phyloP scores from a whole-genome alignment of 2,888 invertebrate genomes.

The Liodrosophila aerea region DNA sequence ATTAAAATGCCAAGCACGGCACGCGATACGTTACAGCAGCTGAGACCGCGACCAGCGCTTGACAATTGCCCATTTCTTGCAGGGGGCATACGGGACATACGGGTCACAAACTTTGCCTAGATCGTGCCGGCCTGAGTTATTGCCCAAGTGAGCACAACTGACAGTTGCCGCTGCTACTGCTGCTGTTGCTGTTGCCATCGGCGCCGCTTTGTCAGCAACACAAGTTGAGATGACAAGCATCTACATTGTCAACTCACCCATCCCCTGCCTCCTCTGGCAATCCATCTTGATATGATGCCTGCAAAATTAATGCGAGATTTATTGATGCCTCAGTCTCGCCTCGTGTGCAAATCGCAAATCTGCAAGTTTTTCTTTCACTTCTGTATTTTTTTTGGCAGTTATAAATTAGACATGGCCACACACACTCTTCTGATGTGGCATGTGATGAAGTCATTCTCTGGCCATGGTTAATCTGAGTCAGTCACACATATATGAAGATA shows the following conservation, averaged over 20 bases:
- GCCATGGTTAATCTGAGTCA: slow-evolving; percentile 9
- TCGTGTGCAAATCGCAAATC: slow-evolving; percentile 37
- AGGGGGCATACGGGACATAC: slow-evolving; percentile 8
- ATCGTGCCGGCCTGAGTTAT: slow-evolving; percentile 61
- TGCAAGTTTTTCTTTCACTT: slow-evolving; percentile 23
- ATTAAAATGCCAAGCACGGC: slow-evolving; percentile 68
- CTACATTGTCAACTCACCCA: slow-evolving; percentile 11
- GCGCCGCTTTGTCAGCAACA: slow-evolving; percentile 42
- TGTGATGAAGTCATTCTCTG: slow-evolving; percentile 44
- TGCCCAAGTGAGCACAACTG: slow-evolving; percentile 45
- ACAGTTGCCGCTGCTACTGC: slow-evolving; percentile 37
- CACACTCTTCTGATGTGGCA: neutral
- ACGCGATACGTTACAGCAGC: slow-evolving; percentile 30
- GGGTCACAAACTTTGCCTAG: slow-evolving; percentile 21
- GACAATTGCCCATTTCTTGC: slow-evolving; percentile 43
- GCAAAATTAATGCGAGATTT: slow-evolving; percentile 63
- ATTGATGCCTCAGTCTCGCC: slow-evolving; percentile 45
- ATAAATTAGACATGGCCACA: slow-evolving; percentile 57
- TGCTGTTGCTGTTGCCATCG: slow-evolving; percentile 20
- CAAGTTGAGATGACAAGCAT: slow-evolving; percentile 49
- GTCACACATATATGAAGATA: slow-evolving; percentile 24
- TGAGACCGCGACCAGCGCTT: slow-evolving; percentile 25
- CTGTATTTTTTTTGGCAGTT: slow-evolving; percentile 47
- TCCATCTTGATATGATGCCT: slow-evolving; percentile 31
- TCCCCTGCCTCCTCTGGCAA: neutral